Percentiles rank a stretch among this genome's conserved stretches.
Evolutionary conservation across 2,797 vertebrate species (phyloP).

Genomic region (Morelia viridis): DNA sequence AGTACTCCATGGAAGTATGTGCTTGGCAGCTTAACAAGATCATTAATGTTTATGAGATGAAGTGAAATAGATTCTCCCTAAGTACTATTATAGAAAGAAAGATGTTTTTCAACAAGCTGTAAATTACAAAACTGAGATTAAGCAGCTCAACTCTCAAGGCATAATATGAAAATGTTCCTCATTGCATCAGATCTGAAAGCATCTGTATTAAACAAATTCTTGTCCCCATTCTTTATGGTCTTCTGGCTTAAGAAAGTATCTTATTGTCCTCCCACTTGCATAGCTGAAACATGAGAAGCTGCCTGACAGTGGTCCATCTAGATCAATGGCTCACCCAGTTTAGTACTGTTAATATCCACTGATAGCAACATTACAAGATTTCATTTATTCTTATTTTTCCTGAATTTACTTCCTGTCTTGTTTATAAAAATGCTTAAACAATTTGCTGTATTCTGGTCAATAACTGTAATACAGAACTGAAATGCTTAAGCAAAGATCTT

Average conservation of each 20-base stretch:
- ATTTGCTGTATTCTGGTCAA: not conserved
- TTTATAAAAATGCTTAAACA: not conserved
- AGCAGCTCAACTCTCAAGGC: not conserved
- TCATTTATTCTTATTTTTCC: not conserved
- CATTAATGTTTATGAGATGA: slow-evolving; percentile 7
- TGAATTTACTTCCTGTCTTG: not conserved
- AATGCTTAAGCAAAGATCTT: not conserved
- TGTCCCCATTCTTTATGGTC: not conserved
- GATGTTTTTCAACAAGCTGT: slow-evolving; percentile 13
- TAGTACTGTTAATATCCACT: not conserved
- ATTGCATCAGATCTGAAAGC: not conserved
- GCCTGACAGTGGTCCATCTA: not conserved
- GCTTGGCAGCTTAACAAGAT: slow-evolving; percentile 27
- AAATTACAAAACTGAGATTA: slow-evolving; percentile 6
- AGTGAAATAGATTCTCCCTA: slow-evolving; percentile 12
- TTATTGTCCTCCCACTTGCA: not conserved
- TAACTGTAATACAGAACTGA: not conserved
- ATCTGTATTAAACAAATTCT: not conserved
- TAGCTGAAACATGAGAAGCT: not conserved
- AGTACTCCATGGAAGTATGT: not conserved
- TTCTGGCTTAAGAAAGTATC: not conserved
- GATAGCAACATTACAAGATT: not conserved
- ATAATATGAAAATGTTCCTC: not conserved
- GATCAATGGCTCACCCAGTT: not conserved
- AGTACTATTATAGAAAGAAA: not conserved